phyloP scores from a whole-genome alignment of 2,113 vertebrate genomes.

The Euleptes europaea region DNA sequence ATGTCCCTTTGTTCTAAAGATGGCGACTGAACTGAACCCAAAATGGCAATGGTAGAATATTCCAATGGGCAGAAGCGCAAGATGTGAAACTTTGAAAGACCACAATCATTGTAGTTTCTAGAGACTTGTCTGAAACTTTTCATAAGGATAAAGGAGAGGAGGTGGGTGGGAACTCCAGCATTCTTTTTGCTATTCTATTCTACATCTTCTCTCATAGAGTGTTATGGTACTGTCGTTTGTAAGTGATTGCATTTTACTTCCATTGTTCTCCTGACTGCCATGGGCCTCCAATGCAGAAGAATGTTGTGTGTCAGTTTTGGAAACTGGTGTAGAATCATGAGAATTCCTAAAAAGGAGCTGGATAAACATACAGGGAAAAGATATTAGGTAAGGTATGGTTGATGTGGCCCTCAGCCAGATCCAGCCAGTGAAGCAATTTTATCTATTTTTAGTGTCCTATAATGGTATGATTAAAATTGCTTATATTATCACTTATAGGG shows the following conservation, averaged over 20 bases:
- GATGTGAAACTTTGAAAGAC: conserved; percentile 17
- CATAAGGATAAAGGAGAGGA: accelerated
- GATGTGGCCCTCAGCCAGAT: not conserved
- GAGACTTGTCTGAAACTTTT: conserved; percentile 8
- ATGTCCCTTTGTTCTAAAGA: conserved; percentile 33
- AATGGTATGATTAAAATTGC: not conserved
- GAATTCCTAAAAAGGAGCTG: not conserved
- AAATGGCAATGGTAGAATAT: not conserved
- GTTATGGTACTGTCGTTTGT: not conserved
- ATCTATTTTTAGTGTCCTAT: not conserved
- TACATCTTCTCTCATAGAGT: not conserved
- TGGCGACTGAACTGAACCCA: conserved; percentile 40
- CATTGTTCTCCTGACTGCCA: not conserved
- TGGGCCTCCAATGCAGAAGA: too few species aligned
- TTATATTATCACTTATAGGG: too few species aligned
- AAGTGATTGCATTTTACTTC: not conserved
- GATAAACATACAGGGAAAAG: not conserved
- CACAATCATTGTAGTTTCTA: not conserved
- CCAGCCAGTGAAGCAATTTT: not conserved
- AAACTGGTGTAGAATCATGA: not conserved
- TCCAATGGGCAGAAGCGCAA: not conserved
- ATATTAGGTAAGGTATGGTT: not conserved
- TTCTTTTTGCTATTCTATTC: not conserved
- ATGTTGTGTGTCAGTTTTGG: too few species aligned
- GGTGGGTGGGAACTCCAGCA: not conserved